A percentile compares a stretch with the other conserved stretches of the same genome.
phyloP scores from a whole-genome alignment of 2,888 invertebrate species.

The Troides oblongomaculatus region DNA sequence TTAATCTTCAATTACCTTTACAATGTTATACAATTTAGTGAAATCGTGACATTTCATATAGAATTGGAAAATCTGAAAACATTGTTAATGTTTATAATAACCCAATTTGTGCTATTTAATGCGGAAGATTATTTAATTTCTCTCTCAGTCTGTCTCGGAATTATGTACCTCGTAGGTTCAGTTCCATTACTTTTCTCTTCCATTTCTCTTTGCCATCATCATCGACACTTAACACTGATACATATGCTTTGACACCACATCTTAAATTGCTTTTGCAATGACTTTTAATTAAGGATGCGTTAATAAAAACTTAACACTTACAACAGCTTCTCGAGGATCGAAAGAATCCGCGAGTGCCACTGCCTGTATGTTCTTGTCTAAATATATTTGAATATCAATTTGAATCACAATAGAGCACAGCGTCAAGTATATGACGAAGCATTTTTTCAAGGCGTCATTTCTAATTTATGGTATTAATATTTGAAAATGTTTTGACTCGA shows the following conservation, averaged over 20 bases:
- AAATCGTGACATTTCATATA: slow-evolving; percentile 35
- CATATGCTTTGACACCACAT: too few relatives aligned
- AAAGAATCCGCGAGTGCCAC: slow-evolving; percentile 67
- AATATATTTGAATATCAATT: slow-evolving; percentile 72
- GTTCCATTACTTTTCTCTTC: too few relatives aligned
- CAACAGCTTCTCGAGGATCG: neutral
- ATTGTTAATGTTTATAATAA: neutral
- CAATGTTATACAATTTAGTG: slow-evolving; percentile 27
- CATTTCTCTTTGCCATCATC: too few relatives aligned
- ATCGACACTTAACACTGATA: too few relatives aligned
- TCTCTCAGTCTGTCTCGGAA: too few relatives aligned
- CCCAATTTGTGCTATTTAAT: neutral
- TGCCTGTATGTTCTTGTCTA: slow-evolving; percentile 56
- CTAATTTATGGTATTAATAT: slow-evolving; percentile 50
- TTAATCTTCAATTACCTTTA: slow-evolving; percentile 21
- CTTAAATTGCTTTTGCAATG: too few relatives aligned
- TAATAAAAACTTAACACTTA: neutral
- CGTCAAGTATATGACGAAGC: slow-evolving; percentile 69
- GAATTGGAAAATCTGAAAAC: neutral
- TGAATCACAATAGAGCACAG: slow-evolving; percentile 69
- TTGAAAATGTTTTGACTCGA: slow-evolving; percentile 33
- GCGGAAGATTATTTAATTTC: too few relatives aligned
- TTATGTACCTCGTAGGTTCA: too few relatives aligned
- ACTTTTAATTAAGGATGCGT: neutral
- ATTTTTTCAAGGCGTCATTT: slow-evolving; percentile 50